Percentiles rank a stretch among this genome's conserved stretches.
phyloP scores from a whole-genome alignment of 92 coral and sea anemone species.

The Paramuricea clavata region DNA sequence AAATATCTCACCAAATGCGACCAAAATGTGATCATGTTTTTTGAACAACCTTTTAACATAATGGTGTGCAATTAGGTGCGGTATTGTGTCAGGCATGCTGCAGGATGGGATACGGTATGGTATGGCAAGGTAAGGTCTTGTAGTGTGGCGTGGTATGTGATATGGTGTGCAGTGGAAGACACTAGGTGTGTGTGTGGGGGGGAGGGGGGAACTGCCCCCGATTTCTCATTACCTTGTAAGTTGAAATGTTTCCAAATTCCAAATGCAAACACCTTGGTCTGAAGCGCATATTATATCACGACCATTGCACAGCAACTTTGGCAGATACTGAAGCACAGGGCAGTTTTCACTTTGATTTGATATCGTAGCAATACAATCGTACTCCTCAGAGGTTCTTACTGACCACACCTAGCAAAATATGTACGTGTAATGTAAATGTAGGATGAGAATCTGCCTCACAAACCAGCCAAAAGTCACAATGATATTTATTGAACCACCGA shows the following conservation, averaged over 20 bases:
- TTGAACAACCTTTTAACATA: constrained; percentile 68
- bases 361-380: constrained; percentile 72
- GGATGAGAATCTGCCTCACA: too few relatives aligned
- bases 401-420: constrained; percentile 84
- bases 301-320: constrained; percentile 91
- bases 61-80: not conserved
- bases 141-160: not conserved
- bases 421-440: too few relatives aligned
- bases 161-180: not conserved
- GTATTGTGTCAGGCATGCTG: not conserved
- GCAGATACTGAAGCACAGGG: constrained; percentile 67
- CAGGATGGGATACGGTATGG: constrained; percentile 11
- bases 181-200: too few relatives aligned
- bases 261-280: constrained; percentile 76
- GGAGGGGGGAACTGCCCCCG: too few relatives aligned
- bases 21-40: constrained; percentile 76
- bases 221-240: constrained; percentile 58
- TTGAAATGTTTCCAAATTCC: constrained; percentile 89
- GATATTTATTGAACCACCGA: too few relatives aligned
- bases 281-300: constrained; percentile 82
- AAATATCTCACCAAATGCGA: constrained; percentile 84
- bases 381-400: constrained; percentile 39
- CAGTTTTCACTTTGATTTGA: constrained; percentile 37
- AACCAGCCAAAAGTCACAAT: too few relatives aligned
- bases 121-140: not conserved